A percentile compares a stretch with the other conserved stretches of the same genome.
Conservation (phyloP, 2,888 invertebrate genomes). For the Athalia rosae region DNA sequence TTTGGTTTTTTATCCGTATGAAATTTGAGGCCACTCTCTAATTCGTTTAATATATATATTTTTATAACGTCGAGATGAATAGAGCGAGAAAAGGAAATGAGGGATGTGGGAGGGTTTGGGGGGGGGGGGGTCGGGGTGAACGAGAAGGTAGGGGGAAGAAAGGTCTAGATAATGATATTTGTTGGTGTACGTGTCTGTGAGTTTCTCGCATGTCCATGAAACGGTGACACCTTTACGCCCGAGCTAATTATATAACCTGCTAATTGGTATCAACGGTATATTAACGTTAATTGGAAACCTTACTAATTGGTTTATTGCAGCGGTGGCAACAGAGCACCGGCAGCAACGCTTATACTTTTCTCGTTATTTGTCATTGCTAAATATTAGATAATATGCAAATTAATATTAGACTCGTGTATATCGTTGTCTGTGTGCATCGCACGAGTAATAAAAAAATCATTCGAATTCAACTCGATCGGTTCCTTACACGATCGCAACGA, state of each 20-base stretch:
- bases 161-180: conserved; percentile 3
- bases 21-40: no score
- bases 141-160: not conserved
- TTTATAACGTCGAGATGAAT: not conserved
- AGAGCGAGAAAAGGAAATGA: not conserved
- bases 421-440: no score
- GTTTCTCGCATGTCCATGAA: not conserved
- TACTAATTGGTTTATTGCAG: conserved; percentile 57
- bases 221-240: conserved; percentile 12
- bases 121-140: not conserved
- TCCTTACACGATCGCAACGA: no score
- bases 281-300: conserved; percentile 56
- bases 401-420: no score
- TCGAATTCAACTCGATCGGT: no score
- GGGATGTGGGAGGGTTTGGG: no score
- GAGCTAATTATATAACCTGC: conserved; percentile 18
- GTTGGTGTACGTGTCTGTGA: not conserved
- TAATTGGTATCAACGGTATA: conserved; percentile 40
- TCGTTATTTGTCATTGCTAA: not conserved
- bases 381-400: not conserved
- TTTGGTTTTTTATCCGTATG: not conserved
- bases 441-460: no score
- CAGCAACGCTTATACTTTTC: not conserved
- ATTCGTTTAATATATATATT: not conserved
- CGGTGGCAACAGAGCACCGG: not conserved